Evolutionary conservation across 1,140 invertebrate genomes (phyloP).

Genomic region (Tetragnatha versicolor): DNA sequence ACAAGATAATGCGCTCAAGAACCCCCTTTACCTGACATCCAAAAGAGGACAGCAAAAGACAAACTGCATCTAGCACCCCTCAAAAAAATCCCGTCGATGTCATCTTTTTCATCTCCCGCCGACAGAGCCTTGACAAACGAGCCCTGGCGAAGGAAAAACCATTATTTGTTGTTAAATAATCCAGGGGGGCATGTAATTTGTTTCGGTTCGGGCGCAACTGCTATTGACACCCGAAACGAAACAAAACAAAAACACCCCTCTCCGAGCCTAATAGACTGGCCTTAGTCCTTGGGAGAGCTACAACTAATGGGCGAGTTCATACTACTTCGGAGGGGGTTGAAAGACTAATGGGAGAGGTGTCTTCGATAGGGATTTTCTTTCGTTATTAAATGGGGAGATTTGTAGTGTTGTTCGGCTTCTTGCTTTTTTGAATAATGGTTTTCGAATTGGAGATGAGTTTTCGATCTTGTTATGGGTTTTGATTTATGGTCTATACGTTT

Average conservation of each 20-base stretch:
- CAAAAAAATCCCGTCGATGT: background rate
- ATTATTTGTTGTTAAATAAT: conserved; percentile 24
- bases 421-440: too few species aligned
- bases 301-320: background rate
- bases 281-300: background rate
- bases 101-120: conserved; percentile 2
- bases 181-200: background rate
- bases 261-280: background rate
- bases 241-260: background rate
- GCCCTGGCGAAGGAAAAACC: background rate
- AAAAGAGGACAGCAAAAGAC: background rate
- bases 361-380: too few species aligned
- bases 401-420: too few species aligned
- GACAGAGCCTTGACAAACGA: background rate
- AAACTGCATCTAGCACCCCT: background rate
- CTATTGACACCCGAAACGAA: background rate
- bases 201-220: conserved; percentile 10
- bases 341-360: background rate
- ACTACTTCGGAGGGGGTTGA: background rate
- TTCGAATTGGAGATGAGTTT: too few species aligned
- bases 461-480: too few species aligned
- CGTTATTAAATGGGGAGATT: too few species aligned
- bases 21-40: conserved; percentile 3
- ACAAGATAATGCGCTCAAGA: background rate
- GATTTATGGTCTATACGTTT: too few species aligned